Conservation (phyloP, 2,888 invertebrate genomes). For the Herminia tarsipennalis region DNA sequence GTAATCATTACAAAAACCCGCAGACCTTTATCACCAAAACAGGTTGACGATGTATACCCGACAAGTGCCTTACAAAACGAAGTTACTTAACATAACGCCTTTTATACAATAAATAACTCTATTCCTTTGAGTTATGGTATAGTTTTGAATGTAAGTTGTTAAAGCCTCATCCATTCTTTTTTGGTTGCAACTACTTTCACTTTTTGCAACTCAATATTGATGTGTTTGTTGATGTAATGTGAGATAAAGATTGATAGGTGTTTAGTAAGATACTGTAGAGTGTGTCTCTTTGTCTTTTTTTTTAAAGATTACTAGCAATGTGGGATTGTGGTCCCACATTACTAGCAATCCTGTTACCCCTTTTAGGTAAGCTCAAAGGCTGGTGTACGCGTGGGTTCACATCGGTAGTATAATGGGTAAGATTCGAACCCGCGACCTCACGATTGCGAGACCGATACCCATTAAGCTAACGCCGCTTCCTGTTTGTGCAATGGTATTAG, state of each 20-base stretch:
- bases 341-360: no score
- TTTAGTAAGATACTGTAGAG: neutral
- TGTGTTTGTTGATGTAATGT: constrained; percentile 37
- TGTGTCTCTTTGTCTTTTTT: neutral
- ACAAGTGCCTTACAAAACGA: constrained; percentile 33
- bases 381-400: no score
- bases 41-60: constrained; percentile 8
- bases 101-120: constrained; percentile 1
- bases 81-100: constrained; percentile 24
- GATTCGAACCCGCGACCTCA: no score
- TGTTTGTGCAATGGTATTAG: no score
- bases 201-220: constrained; percentile 35
- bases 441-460: no score
- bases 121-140: constrained; percentile 9
- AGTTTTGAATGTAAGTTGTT: neutral
- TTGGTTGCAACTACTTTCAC: constrained; percentile 32
- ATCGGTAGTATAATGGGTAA: no score
- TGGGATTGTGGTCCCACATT: no score
- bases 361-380: no score
- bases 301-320: no score
- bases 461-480: no score
- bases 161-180: constrained; percentile 28
- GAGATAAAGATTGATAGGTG: constrained; percentile 15
- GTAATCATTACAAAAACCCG: constrained; percentile 1
- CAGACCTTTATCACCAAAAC: constrained; percentile 2